phyloP scores from a whole-genome alignment of 2,797 vertebrate species.

The Melanotaenia parkinsoni region DNA sequence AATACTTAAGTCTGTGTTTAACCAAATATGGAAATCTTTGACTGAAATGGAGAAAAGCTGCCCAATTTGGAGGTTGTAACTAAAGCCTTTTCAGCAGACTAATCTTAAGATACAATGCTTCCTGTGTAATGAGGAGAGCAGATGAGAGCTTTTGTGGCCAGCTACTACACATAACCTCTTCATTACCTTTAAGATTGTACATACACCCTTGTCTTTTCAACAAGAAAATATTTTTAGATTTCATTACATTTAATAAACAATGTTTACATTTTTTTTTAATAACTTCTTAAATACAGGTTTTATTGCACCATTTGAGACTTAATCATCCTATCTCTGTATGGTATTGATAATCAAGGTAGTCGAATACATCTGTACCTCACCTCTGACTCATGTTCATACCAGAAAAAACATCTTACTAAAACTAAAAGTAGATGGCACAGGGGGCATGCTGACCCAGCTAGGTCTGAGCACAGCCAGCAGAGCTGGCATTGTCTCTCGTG shows the following conservation, averaged over 20 bases:
- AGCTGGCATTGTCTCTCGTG: slow-evolving; percentile 31
- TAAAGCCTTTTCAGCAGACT: not conserved
- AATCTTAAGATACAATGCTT: not conserved
- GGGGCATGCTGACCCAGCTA: slow-evolving; percentile 23
- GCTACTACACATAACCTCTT: not conserved
- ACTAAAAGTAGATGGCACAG: slow-evolving; percentile 10
- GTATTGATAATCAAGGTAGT: not conserved
- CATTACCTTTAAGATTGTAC: not conserved
- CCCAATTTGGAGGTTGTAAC: not conserved
- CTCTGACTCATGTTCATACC: slow-evolving; percentile 10
- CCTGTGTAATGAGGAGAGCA: not conserved
- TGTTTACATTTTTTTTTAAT: not conserved
- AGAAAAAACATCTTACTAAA: slow-evolving; percentile 13
- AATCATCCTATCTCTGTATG: not conserved
- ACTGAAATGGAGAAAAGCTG: not conserved
- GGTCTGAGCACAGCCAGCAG: slow-evolving; percentile 22
- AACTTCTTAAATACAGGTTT: not conserved
- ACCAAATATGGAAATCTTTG: slow-evolving; percentile 42
- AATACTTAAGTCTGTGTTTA: not conserved
- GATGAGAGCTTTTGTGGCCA: not conserved
- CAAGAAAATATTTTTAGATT: not conserved
- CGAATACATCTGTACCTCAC: slow-evolving; percentile 19
- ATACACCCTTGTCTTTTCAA: not conserved
- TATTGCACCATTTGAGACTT: not conserved
- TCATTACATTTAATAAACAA: not conserved